Conservation (phyloP, 2,797 vertebrate species). For the Gobionotothen gibberifrons region DNA sequence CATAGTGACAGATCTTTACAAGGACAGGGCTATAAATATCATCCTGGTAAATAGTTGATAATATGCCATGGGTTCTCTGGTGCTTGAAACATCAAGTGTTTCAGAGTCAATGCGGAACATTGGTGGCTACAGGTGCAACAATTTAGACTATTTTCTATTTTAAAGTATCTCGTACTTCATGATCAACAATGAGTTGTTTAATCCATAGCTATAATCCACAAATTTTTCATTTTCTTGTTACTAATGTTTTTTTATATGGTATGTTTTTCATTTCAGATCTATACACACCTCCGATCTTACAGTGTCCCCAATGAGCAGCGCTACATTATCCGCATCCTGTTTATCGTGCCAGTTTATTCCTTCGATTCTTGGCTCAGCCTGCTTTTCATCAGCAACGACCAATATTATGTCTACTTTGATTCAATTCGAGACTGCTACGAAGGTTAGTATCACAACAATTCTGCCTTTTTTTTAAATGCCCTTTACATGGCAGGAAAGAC, state of each 20-base stretch:
- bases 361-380: slow-evolving; percentile 98
- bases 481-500: slow-evolving; percentile 19
- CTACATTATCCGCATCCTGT: slow-evolving; percentile 96
- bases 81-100: background rate
- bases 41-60: slow-evolving; percentile 1
- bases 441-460: slow-evolving; percentile 79
- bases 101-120: background rate
- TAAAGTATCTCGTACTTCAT: background rate
- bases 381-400: slow-evolving; percentile 92
- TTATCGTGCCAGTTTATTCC: slow-evolving; percentile 94
- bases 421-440: slow-evolving; percentile 96
- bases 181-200: background rate
- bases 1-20: slow-evolving; percentile 1
- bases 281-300: slow-evolving; percentile 92
- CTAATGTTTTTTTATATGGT: slow-evolving; percentile 13
- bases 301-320: slow-evolving; percentile 94
- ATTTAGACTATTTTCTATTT: background rate
- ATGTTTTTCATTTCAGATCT: slow-evolving; percentile 86
- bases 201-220: background rate
- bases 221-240: background rate
- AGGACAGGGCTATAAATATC: slow-evolving; percentile 16
- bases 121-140: background rate
- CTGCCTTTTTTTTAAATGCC: background rate
- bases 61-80: background rate
- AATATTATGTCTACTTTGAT: slow-evolving; percentile 96